phyloP scores from a whole-genome alignment of 2,797 vertebrate species.

The Gouania willdenowi region DNA sequence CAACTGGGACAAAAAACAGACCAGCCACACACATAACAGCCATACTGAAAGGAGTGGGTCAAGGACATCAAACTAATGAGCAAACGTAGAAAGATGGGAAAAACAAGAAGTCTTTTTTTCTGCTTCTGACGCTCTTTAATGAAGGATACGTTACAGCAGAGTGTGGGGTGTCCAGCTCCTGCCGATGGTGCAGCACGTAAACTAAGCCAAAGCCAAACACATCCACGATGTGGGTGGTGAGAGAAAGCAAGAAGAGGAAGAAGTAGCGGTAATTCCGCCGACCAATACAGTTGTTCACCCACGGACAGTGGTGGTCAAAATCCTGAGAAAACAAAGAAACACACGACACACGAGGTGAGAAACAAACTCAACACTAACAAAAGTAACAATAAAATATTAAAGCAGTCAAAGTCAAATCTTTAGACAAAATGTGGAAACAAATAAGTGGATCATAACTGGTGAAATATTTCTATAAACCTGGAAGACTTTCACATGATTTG shows the following conservation, averaged over 20 bases:
- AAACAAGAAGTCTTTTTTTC: background rate
- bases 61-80: constrained; percentile 29
- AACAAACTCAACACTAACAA: background rate
- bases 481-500: no score
- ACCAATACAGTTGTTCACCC: constrained; percentile 98
- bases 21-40: constrained; percentile 96
- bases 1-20: constrained; percentile 94
- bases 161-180: constrained; percentile 84
- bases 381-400: background rate
- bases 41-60: constrained; percentile 77
- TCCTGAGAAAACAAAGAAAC: constrained; percentile 73
- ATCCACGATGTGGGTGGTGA: constrained; percentile 90
- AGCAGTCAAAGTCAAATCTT: no score
- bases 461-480: no score
- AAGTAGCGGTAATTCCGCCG: constrained; percentile 97
- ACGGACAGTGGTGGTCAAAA: constrained; percentile 99
- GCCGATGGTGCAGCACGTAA: constrained; percentile 86
- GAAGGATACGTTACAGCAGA: constrained; percentile 95
- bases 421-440: no score
- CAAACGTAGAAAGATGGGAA: background rate
- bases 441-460: no score
- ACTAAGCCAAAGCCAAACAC: constrained; percentile 94
- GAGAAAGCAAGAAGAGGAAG: constrained; percentile 95
- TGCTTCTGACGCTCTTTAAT: background rate
- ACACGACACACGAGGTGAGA: background rate